Conservation (phyloP, 2,113 vertebrate species). For the Cyanoramphus novaezelandiae region DNA sequence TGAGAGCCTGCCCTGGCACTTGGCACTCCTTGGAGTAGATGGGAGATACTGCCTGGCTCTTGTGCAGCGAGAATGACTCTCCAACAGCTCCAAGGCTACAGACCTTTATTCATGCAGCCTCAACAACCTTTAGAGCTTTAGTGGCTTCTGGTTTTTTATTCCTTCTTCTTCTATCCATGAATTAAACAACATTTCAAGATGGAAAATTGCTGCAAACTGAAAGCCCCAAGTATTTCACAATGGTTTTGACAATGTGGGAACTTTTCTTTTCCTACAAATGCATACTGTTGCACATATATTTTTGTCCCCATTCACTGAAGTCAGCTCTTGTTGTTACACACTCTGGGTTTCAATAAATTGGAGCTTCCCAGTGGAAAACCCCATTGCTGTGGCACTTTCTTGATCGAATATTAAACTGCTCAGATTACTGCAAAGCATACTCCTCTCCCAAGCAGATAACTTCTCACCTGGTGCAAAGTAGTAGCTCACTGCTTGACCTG, state of each 20-base stretch:
- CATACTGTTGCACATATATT: background rate
- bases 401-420: background rate
- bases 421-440: background rate
- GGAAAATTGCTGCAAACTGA: background rate
- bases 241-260: background rate
- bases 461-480: background rate
- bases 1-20: background rate
- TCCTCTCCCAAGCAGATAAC: background rate
- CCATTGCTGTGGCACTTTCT: background rate
- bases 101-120: background rate
- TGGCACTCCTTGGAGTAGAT: fast-evolving
- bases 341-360: background rate
- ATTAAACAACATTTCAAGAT: background rate
- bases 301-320: background rate
- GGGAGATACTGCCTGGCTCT: background rate
- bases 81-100: background rate
- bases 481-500: background rate
- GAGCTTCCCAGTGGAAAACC: background rate
- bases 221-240: background rate
- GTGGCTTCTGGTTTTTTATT: background rate
- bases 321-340: background rate
- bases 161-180: background rate
- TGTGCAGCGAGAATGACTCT: background rate
- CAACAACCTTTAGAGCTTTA: background rate
- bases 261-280: background rate